Conservation (phyloP, 2,888 invertebrate species). For the Alitta virens region DNA sequence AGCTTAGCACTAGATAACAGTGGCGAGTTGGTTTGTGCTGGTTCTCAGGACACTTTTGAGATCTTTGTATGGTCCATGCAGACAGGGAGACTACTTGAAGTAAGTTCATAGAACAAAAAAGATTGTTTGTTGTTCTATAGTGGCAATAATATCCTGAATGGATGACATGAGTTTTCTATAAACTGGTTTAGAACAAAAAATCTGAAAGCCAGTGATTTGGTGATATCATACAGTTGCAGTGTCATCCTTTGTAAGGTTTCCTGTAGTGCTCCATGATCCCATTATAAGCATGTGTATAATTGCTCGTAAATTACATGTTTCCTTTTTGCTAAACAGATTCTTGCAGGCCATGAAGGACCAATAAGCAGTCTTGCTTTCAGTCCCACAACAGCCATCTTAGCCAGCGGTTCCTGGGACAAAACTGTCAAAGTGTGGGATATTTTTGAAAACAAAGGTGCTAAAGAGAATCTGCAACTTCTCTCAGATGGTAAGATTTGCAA, state of each 20-base stretch:
- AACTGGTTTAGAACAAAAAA: no score
- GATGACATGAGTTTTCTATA: neutral
- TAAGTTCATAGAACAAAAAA: constrained; percentile 43
- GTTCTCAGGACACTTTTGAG: constrained; percentile 91
- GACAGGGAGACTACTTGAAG: constrained; percentile 86
- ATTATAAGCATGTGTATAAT: no score
- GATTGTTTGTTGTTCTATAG: neutral
- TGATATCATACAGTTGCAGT: no score
- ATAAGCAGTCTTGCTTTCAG: constrained; percentile 82
- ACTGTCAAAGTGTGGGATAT: constrained; percentile 89
- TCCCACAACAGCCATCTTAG: constrained; percentile 66
- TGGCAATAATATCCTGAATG: neutral
- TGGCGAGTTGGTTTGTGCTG: constrained; percentile 91
- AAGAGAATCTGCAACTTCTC: constrained; percentile 76
- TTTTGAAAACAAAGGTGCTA: constrained; percentile 70
- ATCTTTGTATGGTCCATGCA: constrained; percentile 95
- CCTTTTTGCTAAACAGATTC: constrained; percentile 42
- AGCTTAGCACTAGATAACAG: constrained; percentile 85
- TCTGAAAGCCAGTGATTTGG: no score
- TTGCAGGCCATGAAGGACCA: constrained; percentile 92
- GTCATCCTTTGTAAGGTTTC: no score
- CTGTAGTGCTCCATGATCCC: no score
- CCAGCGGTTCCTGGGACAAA: constrained; percentile 93
- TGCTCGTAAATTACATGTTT: no score
- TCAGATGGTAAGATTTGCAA: constrained; percentile 64